Conservation (phyloP, 2,113 vertebrate species). For the Mustela lutreola region DNA sequence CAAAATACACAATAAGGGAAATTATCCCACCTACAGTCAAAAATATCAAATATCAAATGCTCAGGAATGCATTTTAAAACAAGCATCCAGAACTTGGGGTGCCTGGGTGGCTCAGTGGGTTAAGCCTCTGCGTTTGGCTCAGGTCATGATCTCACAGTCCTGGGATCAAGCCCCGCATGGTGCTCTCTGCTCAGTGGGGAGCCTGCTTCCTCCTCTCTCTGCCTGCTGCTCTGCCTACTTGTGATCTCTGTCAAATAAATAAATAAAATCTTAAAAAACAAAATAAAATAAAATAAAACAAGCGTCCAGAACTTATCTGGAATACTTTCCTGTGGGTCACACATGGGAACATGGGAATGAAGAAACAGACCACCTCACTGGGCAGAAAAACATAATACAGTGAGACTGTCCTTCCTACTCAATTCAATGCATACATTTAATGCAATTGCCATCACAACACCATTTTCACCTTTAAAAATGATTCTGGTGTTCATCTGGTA, state of each 20-base stretch:
- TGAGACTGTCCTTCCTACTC: neutral
- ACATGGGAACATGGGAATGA: neutral
- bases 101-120: no score
- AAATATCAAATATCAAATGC: constrained; percentile 60
- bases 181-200: no score
- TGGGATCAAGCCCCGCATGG: no score
- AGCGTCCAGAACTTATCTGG: neutral
- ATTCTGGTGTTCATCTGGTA: neutral
- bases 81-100: constrained; percentile 7
- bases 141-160: no score
- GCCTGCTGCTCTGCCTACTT: no score
- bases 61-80: neutral
- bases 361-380: neutral
- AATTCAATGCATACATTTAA: neutral
- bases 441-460: neutral
- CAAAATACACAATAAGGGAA: constrained; percentile 6
- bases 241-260: no score
- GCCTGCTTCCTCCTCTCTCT: no score
- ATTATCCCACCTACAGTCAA: neutral
- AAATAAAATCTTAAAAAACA: no score
- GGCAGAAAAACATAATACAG: neutral
- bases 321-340: neutral
- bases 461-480: neutral
- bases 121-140: no score
- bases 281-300: no score